Evolutionary conservation across 2,113 vertebrate genomes (phyloP), one percentile per base, ranked within the genome.

Genomic region (Bubo bubo): DNA sequence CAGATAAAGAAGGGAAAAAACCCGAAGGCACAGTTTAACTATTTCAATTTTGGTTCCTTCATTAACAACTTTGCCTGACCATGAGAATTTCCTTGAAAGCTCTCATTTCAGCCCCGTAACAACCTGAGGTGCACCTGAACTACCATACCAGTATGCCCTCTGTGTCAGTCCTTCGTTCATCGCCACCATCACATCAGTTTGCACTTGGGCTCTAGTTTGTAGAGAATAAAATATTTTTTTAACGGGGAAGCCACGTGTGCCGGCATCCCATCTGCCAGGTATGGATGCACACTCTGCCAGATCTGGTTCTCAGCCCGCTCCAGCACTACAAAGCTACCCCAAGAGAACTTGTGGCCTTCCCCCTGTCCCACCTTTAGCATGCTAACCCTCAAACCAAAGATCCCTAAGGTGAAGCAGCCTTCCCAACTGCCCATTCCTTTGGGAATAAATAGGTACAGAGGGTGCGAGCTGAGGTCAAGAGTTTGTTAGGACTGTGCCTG

Each of bases 211-310:
- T 93, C 18, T 55, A 22, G 6, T 41, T 47, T 39, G 27, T 27
- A 75, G 16, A 39, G 37, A 81, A 63, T 10, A 35, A 79, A 70
- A 2, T 58, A 67, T 37, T 74, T 94, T 62, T 35, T 74, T 41
- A 50, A 12, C 1, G 8, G 43, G 52, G 47, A 74, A 63, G 59
- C 59, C 2, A 0, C 0, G 2, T 55, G 22, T 84, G 72, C 59
- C 26, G 1, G 16, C 64, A 55, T 77, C 35, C 50, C 63, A 47
- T 7, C 26, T 55, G n/a, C 67, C 88, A 58, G 30, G 28, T 41
- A 74, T 0, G 0, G 47, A 34, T 37, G 15, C n/a, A 82, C 56
- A 59, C 32, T 64, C 34, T 7, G 3, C 28, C 27, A 6, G 3
- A 34, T 39, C n/a, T n/a, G 35, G 7, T 87, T 71, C 64, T 91